These are phyloP conservation scores for Enteromius afrohamiltoni DNA, from an alignment of 2,797 vertebrate species.

Conservation along the genomic window DNA sequence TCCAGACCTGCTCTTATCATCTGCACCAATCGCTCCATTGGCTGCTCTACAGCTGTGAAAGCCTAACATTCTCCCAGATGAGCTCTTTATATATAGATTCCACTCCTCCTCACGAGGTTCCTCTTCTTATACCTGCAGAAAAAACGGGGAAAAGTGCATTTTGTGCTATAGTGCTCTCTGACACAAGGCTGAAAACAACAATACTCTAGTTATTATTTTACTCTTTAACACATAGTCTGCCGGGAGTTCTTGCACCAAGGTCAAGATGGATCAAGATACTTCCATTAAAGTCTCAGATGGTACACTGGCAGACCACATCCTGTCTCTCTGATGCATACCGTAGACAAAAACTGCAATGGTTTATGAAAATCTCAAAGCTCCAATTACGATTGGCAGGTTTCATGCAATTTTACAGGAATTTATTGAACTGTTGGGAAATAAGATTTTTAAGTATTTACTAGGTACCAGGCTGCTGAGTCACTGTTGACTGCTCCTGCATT, in stretches of 20 bases:
- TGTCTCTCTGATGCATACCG: background rate
- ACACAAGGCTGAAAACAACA: conserved; percentile 18
- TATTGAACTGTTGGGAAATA: background rate
- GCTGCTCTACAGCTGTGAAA: conserved; percentile 26
- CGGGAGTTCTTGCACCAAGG: conserved; percentile 17
- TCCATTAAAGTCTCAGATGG: conserved; percentile 20
- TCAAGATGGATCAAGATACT: conserved; percentile 3
- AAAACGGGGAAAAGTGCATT: conserved; percentile 23
- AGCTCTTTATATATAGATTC: conserved; percentile 23
- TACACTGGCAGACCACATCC: background rate
- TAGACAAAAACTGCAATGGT: background rate
- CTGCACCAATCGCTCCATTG: conserved; percentile 43
- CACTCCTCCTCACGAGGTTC: background rate
- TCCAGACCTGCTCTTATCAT: conserved; percentile 49
- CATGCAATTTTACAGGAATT: background rate
- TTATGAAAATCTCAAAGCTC: background rate
- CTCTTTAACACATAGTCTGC: conserved; percentile 15
- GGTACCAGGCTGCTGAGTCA: background rate
- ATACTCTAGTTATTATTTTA: conserved; percentile 4
- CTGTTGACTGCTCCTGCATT: background rate
- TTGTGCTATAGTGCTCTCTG: conserved; percentile 17
- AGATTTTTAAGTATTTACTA: background rate
- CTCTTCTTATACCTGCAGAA: conserved; percentile 18
- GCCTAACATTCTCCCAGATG: conserved; percentile 19
- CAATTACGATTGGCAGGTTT: background rate